Percentiles rank a stretch among this genome's conserved stretches.
Evolutionary conservation across 35 echinoderm and acorn worm species (phyloP).

Genomic region (Diadema setosum): DNA sequence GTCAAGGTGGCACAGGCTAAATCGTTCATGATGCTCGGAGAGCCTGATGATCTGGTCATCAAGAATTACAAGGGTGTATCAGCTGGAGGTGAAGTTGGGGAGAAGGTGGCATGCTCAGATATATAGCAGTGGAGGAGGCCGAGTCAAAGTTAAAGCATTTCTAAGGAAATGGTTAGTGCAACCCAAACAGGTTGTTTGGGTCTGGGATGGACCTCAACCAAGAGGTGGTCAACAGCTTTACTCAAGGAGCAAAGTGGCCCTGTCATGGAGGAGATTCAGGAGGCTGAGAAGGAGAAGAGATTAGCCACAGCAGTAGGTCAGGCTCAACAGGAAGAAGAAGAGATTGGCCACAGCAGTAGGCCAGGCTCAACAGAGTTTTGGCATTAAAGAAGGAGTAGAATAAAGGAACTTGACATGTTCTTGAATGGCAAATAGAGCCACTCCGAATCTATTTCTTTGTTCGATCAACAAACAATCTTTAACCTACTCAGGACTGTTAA

Average conservation of each 20-base stretch:
- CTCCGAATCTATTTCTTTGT: no score
- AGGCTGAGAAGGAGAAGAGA: conserved; percentile 15
- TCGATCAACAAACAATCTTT: not conserved
- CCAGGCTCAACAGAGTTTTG: not conserved
- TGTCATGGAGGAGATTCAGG: conserved; percentile 1
- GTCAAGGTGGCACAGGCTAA: not conserved
- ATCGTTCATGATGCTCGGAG: not conserved
- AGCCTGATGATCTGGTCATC: not conserved
- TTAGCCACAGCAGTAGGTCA: conserved; percentile 9
- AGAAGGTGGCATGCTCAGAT: not conserved
- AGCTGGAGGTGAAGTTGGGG: not conserved
- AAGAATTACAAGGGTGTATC: not conserved
- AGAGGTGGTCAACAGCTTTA: conserved; percentile 18
- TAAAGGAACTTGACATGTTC: not conserved
- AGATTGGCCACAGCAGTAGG: no score
- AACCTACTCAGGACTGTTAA: not conserved
- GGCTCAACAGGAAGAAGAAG: no score
- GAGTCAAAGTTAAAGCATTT: not conserved
- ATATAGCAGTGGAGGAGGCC: not conserved
- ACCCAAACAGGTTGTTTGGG: conserved; percentile 2
- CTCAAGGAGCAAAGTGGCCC: not conserved
- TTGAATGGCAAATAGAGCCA: not conserved
- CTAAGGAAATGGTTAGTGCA: not conserved
- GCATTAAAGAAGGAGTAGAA: not conserved
- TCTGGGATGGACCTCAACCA: conserved; percentile 1